A percentile compares a stretch with the other conserved stretches of the same genome.
These are phyloP conservation scores for Xenopus borealis DNA, from an alignment of 2,113 vertebrate genomes.

Conservation along the genomic window DNA sequence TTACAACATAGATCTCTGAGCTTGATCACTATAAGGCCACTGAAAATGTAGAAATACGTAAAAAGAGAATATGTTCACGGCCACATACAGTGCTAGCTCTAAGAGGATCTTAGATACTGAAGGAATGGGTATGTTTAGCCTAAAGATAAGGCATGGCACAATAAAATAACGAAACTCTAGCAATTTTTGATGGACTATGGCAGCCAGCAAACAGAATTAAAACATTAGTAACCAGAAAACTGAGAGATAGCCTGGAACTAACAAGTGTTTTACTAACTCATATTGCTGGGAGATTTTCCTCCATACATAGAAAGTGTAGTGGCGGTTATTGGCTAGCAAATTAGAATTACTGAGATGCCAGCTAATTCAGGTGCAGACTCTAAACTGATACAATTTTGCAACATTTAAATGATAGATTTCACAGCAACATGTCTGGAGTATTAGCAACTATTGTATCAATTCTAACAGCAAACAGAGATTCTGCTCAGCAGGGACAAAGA, in stretches of 20 bases:
- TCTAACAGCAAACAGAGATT: no score
- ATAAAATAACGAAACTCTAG: constrained; percentile 97
- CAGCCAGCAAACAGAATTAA: constrained; percentile 70
- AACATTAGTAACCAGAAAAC: constrained; percentile 86
- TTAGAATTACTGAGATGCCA: constrained; percentile 64
- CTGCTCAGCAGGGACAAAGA: no score
- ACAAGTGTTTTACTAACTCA: constrained; percentile 73
- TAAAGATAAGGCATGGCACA: constrained; percentile 88
- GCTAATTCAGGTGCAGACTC: no score
- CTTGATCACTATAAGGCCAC: constrained; percentile 78
- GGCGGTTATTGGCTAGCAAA: constrained; percentile 94
- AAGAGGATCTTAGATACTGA: constrained; percentile 71
- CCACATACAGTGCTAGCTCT: constrained; percentile 77
- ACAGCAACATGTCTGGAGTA: no score
- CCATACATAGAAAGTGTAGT: constrained; percentile 94
- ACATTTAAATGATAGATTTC: no score
- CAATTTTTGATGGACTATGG: constrained; percentile 87
- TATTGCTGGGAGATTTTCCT: constrained; percentile 83
- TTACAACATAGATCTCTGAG: constrained; percentile 97
- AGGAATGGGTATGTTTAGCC: constrained; percentile 81
- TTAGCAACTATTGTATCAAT: no score
- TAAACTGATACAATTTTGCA: no score
- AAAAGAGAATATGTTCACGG: constrained; percentile 78
- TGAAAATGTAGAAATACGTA: constrained; percentile 84
- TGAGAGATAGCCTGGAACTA: constrained; percentile 83